phyloP scores from a whole-genome alignment of 1,140 invertebrate species.

The Micrasema minimum region DNA sequence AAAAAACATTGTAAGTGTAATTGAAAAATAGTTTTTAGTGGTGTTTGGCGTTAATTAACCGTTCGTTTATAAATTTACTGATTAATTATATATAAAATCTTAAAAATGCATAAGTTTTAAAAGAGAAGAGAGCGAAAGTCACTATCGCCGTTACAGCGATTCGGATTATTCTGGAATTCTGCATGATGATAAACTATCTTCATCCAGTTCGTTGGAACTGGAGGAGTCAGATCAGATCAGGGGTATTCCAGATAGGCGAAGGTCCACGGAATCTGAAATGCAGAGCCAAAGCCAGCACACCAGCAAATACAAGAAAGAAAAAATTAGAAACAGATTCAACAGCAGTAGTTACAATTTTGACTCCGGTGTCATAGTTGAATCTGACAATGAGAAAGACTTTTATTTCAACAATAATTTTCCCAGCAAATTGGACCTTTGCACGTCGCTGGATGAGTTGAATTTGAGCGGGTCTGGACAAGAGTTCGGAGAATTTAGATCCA shows the following conservation, averaged over 20 bases:
- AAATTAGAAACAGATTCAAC: slow-evolving; percentile 12
- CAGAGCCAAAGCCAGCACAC: background rate
- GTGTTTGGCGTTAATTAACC: too few relatives aligned
- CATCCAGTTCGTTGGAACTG: background rate
- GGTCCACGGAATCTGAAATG: slow-evolving; percentile 7
- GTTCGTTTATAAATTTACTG: too few relatives aligned
- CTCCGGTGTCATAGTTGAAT: slow-evolving; percentile 30
- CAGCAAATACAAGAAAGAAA: slow-evolving; percentile 1
- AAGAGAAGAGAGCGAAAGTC: background rate
- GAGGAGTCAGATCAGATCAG: slow-evolving; percentile 2
- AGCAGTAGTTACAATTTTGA: slow-evolving; percentile 1
- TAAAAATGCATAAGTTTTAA: slow-evolving; percentile 28
- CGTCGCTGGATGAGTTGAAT: slow-evolving; percentile 6
- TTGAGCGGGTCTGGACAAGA: background rate
- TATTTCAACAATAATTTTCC: background rate
- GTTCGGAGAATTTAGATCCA: background rate
- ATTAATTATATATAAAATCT: background rate
- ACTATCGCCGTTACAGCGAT: slow-evolving; percentile 29
- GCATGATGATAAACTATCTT: background rate
- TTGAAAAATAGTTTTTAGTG: too few relatives aligned
- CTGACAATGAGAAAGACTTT: slow-evolving; percentile 5
- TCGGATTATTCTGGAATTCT: slow-evolving; percentile 31
- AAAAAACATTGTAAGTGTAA: too few relatives aligned
- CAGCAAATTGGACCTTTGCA: slow-evolving; percentile 5
- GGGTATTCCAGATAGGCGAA: slow-evolving; percentile 3